phyloP scores from a whole-genome alignment of 2,113 vertebrate genomes.

The Pelobates fuscus region DNA sequence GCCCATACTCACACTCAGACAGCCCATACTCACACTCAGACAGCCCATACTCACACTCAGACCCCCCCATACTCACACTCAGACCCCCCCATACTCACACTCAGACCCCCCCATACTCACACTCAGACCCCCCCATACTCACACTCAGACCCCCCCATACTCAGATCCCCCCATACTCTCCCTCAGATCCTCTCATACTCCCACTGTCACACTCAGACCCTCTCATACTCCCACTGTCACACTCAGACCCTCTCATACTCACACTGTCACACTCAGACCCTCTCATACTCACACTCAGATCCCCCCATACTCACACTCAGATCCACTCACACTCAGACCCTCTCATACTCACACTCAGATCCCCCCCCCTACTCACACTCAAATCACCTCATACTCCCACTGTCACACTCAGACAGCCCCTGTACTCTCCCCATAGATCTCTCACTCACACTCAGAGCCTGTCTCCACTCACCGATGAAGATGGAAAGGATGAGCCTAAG shows the following conservation, averaged over 20 bases:
- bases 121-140: background rate
- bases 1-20: too few species aligned
- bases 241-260: background rate
- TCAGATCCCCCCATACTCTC: background rate
- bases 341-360: too few species aligned
- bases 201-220: background rate
- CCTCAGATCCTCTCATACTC: background rate
- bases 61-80: background rate
- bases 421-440: too few species aligned
- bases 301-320: too few species aligned
- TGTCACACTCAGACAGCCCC: too few species aligned
- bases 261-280: background rate
- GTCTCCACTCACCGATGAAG: slow-evolving; percentile 77
- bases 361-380: background rate
- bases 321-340: too few species aligned
- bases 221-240: background rate
- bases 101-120: background rate
- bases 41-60: background rate
- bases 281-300: background rate
- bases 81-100: background rate
- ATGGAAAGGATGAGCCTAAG: slow-evolving; percentile 87
- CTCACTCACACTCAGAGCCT: too few species aligned
- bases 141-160: background rate
- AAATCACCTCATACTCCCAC: too few species aligned
- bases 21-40: too few species aligned